A percentile compares a stretch with the other conserved stretches of the same genome.
Evolutionary conservation across 2,113 vertebrate genomes (phyloP).

Genomic region (Arothron firmamentum): DNA sequence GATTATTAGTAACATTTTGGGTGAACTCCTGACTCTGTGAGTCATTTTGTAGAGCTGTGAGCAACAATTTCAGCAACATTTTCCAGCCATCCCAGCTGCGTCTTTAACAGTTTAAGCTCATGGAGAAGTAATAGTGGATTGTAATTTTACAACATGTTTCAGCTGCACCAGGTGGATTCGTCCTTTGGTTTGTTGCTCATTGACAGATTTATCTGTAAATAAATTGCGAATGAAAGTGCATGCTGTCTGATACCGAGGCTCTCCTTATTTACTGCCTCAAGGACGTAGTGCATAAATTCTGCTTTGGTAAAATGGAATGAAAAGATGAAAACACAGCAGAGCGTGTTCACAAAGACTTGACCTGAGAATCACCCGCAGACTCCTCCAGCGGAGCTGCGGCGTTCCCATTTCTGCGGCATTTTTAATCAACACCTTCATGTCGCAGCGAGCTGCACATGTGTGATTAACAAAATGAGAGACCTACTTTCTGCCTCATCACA

Average conservation of each 20-base stretch:
- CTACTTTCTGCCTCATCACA: constrained; percentile 52
- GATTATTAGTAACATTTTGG: background rate
- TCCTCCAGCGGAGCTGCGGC: constrained; percentile 9
- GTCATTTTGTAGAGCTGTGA: background rate
- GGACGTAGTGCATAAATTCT: too few relatives aligned
- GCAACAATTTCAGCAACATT: background rate
- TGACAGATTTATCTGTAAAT: background rate
- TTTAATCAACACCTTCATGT: constrained; percentile 62
- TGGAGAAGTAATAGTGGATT: background rate
- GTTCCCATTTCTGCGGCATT: constrained; percentile 15
- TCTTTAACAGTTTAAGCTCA: background rate
- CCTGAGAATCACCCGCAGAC: constrained; percentile 8
- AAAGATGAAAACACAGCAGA: constrained; percentile 5
- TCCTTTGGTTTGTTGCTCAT: background rate
- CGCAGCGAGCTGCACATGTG: constrained; percentile 37
- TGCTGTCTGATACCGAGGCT: background rate
- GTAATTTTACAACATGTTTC: background rate
- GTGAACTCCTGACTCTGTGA: too few relatives aligned
- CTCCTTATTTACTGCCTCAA: too few relatives aligned
- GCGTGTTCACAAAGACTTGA: constrained; percentile 6
- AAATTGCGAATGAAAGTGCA: background rate
- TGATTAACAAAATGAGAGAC: constrained; percentile 62
- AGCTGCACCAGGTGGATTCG: too few relatives aligned
- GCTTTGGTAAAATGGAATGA: background rate
- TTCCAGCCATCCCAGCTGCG: background rate